Base-by-base conservation (phyloP, 2,888 invertebrate genomes). In the Melanotus villosus region DNA sequence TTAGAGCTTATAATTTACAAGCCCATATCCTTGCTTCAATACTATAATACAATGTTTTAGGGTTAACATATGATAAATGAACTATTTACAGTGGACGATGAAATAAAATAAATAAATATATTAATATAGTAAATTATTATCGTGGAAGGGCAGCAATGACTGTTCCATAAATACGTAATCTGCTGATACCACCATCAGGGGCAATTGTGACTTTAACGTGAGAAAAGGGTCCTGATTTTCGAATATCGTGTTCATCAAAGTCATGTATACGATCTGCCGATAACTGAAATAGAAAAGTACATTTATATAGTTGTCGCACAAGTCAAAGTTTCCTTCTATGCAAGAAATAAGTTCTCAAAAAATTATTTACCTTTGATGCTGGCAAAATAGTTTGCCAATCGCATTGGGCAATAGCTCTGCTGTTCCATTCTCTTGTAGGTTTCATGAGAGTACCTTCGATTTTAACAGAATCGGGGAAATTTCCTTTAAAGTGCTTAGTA, bases 401-500 rank as follows among this genome's bases (percentile, higher is more conserved):
- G 9, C 72, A 71, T 14, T 60, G 38, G 21, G 57, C 57, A 7
- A 75, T 77, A 1, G 77, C 70, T 14, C 83, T 81, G 0, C 79
- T 75, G 23, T 76, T 80, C 83, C 84, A 84, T 67, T 85, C 83
- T 59, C 78, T 75, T 7, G 80, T 81, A 6, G 72, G 59, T 41
- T 74, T 54, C 9, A 86, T 76, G 43, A 83, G 78, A 0, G 84
- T 80, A 14, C 88, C 90, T 77, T 90, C 89, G 60, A 90, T 82
- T 80, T 85, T 87, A 16, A 89, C 85, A 0, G 87, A 87, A 77
- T 90, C 90, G 0, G 90, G 90, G 76, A 86, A 90, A 80, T 91
- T 91, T 50, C 90, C 90, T 82, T 89, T 90, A 80, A 90, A 90
- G 77, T 90, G 88, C 9, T 85, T 84, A 1, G 90, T 90, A 75